Evolutionary conservation across 2,113 vertebrate species (phyloP).

Genomic region (Tursiops truncatus): DNA sequence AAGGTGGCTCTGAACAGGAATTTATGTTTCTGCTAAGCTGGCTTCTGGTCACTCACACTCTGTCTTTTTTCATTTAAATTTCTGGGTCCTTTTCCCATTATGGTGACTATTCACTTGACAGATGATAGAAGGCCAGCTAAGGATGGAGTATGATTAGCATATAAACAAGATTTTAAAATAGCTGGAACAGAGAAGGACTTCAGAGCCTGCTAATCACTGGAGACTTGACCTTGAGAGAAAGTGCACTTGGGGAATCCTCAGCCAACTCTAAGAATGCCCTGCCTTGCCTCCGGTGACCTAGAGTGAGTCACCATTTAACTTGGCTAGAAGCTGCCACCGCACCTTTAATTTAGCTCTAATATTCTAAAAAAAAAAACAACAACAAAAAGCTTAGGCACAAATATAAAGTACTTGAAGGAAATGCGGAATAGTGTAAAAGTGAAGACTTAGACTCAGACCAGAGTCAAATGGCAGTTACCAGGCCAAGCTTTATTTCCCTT

Average conservation of each 20-base stretch:
- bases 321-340: background rate
- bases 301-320: background rate
- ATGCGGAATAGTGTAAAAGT: background rate
- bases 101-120: conserved; percentile 65
- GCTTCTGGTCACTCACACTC: background rate
- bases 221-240: conserved; percentile 43
- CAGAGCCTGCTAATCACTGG: background rate
- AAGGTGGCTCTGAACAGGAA: conserved; percentile 36
- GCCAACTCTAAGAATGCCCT: background rate
- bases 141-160: conserved; percentile 66
- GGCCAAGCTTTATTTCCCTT: background rate
- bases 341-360: background rate
- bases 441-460: background rate
- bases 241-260: background rate
- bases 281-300: background rate
- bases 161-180: conserved; percentile 72
- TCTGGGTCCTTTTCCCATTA: conserved; percentile 73
- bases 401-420: background rate
- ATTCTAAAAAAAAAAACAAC: background rate
- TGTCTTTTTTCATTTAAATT: conserved; percentile 60
- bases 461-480: background rate
- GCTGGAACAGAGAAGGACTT: conserved; percentile 33
- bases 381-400: background rate
- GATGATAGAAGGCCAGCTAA: conserved; percentile 43
- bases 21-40: background rate